Evolutionary conservation across 1,140 invertebrate species (phyloP), one percentile per base, ranked within the genome.

Genomic region (Drosophila pandora): DNA sequence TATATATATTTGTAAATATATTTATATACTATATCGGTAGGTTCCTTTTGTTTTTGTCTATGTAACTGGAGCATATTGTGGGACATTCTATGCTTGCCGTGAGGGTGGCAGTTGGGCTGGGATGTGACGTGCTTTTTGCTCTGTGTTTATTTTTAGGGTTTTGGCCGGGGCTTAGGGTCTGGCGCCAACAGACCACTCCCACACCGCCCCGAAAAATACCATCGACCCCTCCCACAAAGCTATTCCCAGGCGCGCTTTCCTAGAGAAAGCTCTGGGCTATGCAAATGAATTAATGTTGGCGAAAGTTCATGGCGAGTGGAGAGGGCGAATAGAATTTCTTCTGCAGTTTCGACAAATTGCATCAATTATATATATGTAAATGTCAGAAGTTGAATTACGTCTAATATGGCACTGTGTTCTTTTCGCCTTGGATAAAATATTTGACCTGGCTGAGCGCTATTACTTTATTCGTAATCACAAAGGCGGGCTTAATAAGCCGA

Each of bases 81-180:
- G 25, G 53, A 45, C 62, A 54, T 59, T 76, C 71, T 76, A 76
- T 76, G 72, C 72, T 76, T 32, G 67, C 62, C 17, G 53, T 52
- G 32, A 39, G 23, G 30, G 64, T 39, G 47, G 47, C 57, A 49
- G 45, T 39, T 13, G 28, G 57, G 30, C 17, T 48, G 28, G 63
- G 13, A 30, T 39, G 55, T 76, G 72, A 63, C 67, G 76, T 78
- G 68, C 75, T 61, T 50, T 57, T 32, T 17, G 52, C 41, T 57
- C 37, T 45, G 22, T 61, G 76, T 64, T 84, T 84, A 79, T 80
- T 84, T 85, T 76, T 84, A 79, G 71, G 62, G 65, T 73, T 64
- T 78, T 76, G 50, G 54, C 49, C 39, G 43, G 63, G 69, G 52
- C 48, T 71, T 61, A 54, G 55, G 54, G 23, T 49, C 50, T 80